Percentiles rank a stretch among this genome's conserved stretches.
Evolutionary conservation across 1,140 invertebrate genomes (phyloP).

Genomic region (Drosophila pruinosa): DNA sequence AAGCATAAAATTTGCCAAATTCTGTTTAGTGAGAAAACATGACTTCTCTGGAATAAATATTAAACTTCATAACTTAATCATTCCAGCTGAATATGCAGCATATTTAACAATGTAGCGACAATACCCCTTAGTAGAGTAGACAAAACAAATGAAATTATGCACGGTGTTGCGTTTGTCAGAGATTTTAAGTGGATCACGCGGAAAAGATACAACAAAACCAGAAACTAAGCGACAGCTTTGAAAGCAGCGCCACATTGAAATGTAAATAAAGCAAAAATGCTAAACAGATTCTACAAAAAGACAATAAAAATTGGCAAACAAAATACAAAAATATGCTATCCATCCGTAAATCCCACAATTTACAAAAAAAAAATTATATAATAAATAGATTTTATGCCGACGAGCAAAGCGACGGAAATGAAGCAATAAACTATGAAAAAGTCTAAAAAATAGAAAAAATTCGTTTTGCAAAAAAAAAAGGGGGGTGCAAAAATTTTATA

Average conservation of each 20-base stretch:
- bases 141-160: constrained; percentile 64
- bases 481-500: background rate
- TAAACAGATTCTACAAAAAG: constrained; percentile 48
- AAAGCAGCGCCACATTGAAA: constrained; percentile 22
- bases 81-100: background rate
- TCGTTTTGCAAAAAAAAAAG: constrained; percentile 13
- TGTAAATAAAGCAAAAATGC: constrained; percentile 61
- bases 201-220: constrained; percentile 33
- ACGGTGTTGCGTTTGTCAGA: constrained; percentile 17
- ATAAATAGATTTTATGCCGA: constrained; percentile 62
- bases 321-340: constrained; percentile 57
- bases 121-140: background rate
- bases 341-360: constrained; percentile 22
- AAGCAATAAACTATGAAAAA: constrained; percentile 69
- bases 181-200: constrained; percentile 45
- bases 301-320: constrained; percentile 23
- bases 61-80: background rate
- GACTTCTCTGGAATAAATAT: background rate
- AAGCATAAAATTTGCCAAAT: background rate
- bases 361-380: constrained; percentile 32
- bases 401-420: constrained; percentile 63
- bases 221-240: constrained; percentile 60
- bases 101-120: background rate
- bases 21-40: too few species aligned
- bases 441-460: constrained; percentile 14